Evolutionary conservation across 2,888 invertebrate genomes (phyloP).

Genomic region (Auanema freiburgensis): DNA sequence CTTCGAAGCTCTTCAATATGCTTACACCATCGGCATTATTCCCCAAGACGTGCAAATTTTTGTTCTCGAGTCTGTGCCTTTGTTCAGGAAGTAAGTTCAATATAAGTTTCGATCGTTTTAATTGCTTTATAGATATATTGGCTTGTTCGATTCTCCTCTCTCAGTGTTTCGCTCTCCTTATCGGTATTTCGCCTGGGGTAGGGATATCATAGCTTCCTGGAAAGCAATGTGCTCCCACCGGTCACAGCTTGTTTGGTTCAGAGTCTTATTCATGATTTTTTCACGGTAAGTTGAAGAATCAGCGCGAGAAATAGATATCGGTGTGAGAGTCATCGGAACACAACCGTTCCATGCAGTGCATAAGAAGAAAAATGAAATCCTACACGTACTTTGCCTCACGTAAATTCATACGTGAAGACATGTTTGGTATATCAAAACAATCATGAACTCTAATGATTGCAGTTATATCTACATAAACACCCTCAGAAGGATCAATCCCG

Average conservation of each 20-base stretch:
- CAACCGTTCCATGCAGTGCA: neutral
- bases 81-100: constrained; percentile 63
- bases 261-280: constrained; percentile 78
- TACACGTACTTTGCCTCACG: too few species aligned
- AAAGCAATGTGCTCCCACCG: constrained; percentile 68
- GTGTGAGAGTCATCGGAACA: neutral
- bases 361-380: neutral
- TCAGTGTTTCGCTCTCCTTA: constrained; percentile 54
- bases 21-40: constrained; percentile 43
- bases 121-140: constrained; percentile 37
- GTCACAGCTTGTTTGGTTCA: constrained; percentile 94
- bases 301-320: neutral
- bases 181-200: constrained; percentile 58
- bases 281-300: constrained; percentile 40
- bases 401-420: too few species aligned
- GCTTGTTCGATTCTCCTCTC: constrained; percentile 64
- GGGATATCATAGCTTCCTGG: constrained; percentile 42
- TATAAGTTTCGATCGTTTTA: neutral
- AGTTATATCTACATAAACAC: constrained; percentile 47
- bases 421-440: too few species aligned
- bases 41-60: constrained; percentile 56
- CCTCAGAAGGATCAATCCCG: constrained; percentile 40
- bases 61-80: constrained; percentile 59
- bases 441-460: constrained; percentile 8
- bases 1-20: constrained; percentile 48